These are phyloP conservation scores for Drosophila peninsularis DNA, from an alignment of 2,888 invertebrate genomes.

Conservation along the genomic window DNA sequence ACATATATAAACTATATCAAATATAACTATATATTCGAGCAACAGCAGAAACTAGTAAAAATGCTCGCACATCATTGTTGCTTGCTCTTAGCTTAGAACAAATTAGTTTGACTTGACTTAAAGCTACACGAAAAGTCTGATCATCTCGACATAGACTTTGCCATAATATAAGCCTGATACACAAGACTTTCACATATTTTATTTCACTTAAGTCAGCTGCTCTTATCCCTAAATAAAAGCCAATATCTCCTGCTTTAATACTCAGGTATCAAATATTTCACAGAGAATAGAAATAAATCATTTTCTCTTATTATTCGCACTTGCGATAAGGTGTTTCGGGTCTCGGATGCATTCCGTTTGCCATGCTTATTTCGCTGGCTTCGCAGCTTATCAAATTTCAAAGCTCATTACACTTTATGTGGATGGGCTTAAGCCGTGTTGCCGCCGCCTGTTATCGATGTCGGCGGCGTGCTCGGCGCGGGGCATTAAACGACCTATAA, in stretches of 20 bases:
- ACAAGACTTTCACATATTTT: neutral
- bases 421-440: constrained; percentile 58
- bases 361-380: constrained; percentile 33
- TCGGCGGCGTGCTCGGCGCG: constrained; percentile 53
- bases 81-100: too few relatives aligned
- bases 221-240: neutral
- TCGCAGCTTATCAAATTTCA: constrained; percentile 78
- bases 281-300: constrained; percentile 4
- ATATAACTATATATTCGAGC: too few relatives aligned
- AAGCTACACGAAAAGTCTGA: too few relatives aligned
- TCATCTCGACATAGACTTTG: too few relatives aligned
- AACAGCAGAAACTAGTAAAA: too few relatives aligned
- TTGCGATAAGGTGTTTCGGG: constrained; percentile 18
- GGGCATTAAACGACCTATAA: constrained; percentile 73
- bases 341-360: constrained; percentile 14
- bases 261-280: neutral
- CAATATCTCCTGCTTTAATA: neutral
- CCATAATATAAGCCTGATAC: neutral
- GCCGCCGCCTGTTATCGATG: constrained; percentile 51
- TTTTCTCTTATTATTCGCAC: constrained; percentile 2
- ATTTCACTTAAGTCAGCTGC: neutral
- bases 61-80: too few relatives aligned
- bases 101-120: too few relatives aligned
- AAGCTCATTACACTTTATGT: constrained; percentile 78
- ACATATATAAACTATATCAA: too few relatives aligned